Conservation (phyloP, 2,797 vertebrate genomes). For the Carduelis carduelis region DNA sequence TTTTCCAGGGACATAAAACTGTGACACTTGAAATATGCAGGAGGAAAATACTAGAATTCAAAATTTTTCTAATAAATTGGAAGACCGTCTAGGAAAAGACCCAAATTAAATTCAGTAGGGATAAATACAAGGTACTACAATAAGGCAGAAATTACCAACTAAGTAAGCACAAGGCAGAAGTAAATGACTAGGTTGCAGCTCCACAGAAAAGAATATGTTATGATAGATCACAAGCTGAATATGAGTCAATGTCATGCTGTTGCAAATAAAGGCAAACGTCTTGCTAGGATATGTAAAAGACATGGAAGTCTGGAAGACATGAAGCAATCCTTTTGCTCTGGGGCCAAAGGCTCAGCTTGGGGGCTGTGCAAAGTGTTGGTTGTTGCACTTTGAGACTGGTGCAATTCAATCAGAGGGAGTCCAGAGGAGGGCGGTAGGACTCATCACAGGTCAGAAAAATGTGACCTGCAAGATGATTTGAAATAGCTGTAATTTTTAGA, state of each 20-base stretch:
- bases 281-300: not conserved
- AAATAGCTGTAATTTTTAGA: not conserved
- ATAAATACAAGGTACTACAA: not conserved
- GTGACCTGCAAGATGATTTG: not conserved
- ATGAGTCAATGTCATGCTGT: conserved; percentile 36
- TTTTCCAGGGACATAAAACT: not conserved
- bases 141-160: not conserved
- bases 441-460: not conserved
- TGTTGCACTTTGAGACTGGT: not conserved
- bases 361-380: not conserved
- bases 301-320: not conserved
- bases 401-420: not conserved
- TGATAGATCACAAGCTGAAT: not conserved
- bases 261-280: not conserved
- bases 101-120: not conserved
- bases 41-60: not conserved
- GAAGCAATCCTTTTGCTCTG: not conserved
- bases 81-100: not conserved
- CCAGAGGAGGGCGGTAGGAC: not conserved
- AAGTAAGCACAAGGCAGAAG: not conserved
- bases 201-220: not conserved
- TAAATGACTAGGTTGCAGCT: not conserved
- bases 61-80: not conserved
- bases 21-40: not conserved
- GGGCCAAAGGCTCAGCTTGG: not conserved